Base-by-base conservation (phyloP, 92 coral and sea anemone species). In the Epizoanthus scotinus region DNA sequence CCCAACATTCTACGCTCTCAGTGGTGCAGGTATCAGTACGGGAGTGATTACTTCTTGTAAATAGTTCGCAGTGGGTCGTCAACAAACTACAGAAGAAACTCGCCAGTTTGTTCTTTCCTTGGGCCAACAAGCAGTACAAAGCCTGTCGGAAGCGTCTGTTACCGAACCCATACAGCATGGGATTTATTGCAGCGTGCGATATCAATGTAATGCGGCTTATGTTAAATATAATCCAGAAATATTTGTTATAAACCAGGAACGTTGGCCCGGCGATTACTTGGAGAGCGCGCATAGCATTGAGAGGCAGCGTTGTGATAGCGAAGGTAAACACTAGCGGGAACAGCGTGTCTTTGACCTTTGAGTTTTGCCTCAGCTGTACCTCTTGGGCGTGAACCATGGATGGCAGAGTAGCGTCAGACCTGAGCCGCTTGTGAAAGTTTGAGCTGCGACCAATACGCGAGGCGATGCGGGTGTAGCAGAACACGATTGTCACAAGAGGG, bases 71-170 rank as follows among this genome's bases (percentile, higher is more conserved):
- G 12, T 67, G 62, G 36, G 9, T 50, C 7, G 78, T n/a, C 62
- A 27, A 15, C 14, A 52, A 28, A 10, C 65, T 25, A 25, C 66
- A 18, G 8, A 49, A 73, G 6, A 42, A 73, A 28, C 18, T 28
- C 9, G 47, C 3, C 21, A 54, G n/a, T 28, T 54, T 73, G 53
- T n/a, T 73, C 40, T 73, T 73, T 29, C n/a, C 12, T 26, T n/a
- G 28, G 61, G 66, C 29, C 52, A 73, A 20, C 79, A 73, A 18
- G 19, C 47, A 55, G 52, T 40, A 25, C 21, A 73, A 31, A 18
- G 79, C 79, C 53, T 56, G 52, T 49, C 79, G 57, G 65, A 73
- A 73, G 63, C 79, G 79, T n/a, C 40, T 73, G n/a, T 56, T 73
- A 15, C 65, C 21, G 26, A 73, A 54, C 50, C 50, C 65, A 27